Evolutionary conservation across 2,888 invertebrate genomes (phyloP), one percentile per base, ranked within the genome.

Genomic region (Steinernema hermaphroditum): DNA sequence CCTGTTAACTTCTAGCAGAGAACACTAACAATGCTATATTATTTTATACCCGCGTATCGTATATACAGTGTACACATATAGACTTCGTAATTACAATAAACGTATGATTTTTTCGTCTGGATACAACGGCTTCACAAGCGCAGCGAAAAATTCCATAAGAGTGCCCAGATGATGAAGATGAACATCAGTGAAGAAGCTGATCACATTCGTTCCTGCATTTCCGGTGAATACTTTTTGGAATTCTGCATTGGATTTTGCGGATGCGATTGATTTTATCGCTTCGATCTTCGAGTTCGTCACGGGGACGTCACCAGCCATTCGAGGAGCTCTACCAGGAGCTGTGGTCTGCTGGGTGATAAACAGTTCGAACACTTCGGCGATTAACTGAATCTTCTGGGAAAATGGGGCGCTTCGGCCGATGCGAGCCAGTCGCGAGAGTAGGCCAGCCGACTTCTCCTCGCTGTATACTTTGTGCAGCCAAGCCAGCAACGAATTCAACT

Each of bases 231-330:
- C 46, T 29, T 74, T 72, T 16, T 69, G 43, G 69, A 74, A 80
- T 62, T 71, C 68, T 46, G 72, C 75, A 24, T 54, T 54, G 6
- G 62, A 24, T 14, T 69, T 74, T 19, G 70, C 46, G 6, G 72
- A 49, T 14, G 72, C 70, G 32, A 81, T 29, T 19, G 83, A 83
- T 69, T 78, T 79, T 41, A 84, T 68, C 14, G 84, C 79, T 29
- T 72, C 62, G 12, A 83, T 79, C 46, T 82, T 72, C n/a, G 76
- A 77, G 68, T 83, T 83, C 27, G 81, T 72, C 14, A 85, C 83
- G n/a, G 80, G 81, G 57, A 72, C 74, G 29, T 73, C 72, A 22
- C 54, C 46, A 22, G 29, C 19, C 19, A 73, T 44, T 22, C 78
- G 70, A 6, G 78, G 78, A 12, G 72, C 44, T 41, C 78, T 78